Evolutionary conservation across 2,113 vertebrate species (phyloP).

Genomic region (Recurvirostra avosetta): DNA sequence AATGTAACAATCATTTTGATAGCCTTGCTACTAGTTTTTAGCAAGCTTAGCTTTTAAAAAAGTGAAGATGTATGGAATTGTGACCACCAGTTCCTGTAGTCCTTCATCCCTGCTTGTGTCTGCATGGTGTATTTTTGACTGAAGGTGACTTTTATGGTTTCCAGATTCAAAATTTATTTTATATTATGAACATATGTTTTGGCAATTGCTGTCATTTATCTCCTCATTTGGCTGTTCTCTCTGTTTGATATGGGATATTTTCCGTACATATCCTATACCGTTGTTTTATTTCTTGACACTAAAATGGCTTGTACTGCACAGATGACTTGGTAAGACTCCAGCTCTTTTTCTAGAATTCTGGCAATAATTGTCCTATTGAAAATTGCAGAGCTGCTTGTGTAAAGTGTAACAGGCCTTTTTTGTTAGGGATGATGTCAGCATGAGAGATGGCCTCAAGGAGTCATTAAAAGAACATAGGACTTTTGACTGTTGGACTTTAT

Average conservation of each 20-base stretch:
- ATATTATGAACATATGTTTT: conserved; percentile 13
- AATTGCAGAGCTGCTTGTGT: conserved; percentile 25
- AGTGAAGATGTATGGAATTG: neutral
- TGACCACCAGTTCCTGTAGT: neutral
- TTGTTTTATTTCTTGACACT: conserved; percentile 33
- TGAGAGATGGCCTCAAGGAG: conserved; percentile 68
- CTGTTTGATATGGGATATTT: conserved; percentile 15
- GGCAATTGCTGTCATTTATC: conserved; percentile 7
- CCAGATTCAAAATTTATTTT: conserved; percentile 27
- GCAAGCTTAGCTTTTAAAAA: neutral
- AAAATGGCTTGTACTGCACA: neutral
- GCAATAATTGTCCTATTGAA: conserved; percentile 49
- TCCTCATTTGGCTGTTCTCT: conserved; percentile 1
- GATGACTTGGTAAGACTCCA: conserved; percentile 41
- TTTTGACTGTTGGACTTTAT: conserved; percentile 53
- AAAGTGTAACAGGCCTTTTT: conserved; percentile 67
- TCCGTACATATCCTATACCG: conserved; percentile 9
- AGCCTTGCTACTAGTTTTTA: neutral
- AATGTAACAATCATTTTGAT: neutral
- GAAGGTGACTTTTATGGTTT: conserved; percentile 21
- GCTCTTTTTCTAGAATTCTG: conserved; percentile 35
- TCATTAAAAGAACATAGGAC: conserved; percentile 73
- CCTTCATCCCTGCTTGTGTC: neutral
- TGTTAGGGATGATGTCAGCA: conserved; percentile 70
- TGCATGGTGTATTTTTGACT: neutral